Percentiles rank a stretch among this genome's conserved stretches.
These are phyloP conservation scores for Anadara kagoshimensis DNA, from an alignment of 1,140 invertebrate species.

Conservation along the genomic window DNA sequence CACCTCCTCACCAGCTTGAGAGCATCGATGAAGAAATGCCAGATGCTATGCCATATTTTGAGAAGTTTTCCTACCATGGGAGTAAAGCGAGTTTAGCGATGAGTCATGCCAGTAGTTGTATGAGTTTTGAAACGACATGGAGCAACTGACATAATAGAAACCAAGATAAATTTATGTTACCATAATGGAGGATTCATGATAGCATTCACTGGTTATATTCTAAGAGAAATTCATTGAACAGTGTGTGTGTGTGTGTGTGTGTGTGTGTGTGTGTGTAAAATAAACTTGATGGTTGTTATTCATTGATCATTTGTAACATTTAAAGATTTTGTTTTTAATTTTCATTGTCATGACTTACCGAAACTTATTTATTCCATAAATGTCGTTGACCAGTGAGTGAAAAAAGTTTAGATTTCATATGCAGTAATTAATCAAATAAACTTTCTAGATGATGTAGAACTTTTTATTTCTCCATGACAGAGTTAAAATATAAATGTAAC, in stretches of 20 bases:
- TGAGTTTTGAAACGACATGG: slow-evolving; percentile 67
- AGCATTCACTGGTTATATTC: neutral
- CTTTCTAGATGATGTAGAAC: neutral
- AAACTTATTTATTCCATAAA: too few species aligned
- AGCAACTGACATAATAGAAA: slow-evolving; percentile 40
- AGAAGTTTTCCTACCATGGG: slow-evolving; percentile 70
- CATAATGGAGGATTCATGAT: neutral
- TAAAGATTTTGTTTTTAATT: too few species aligned
- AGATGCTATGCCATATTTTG: slow-evolving; percentile 67
- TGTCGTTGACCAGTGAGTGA: too few species aligned
- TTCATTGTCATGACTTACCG: too few species aligned
- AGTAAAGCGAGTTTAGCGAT: slow-evolving; percentile 59
- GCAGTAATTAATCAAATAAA: neutral
- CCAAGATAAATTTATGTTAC: neutral
- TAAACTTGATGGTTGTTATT: too few species aligned
- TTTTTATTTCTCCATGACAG: too few species aligned
- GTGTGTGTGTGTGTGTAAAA: too few species aligned
- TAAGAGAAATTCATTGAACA: neutral
- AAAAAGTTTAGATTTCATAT: neutral
- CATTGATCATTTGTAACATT: too few species aligned
- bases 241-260: neutral
- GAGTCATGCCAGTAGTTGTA: slow-evolving; percentile 48
- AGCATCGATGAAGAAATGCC: slow-evolving; percentile 59
- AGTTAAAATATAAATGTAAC: too few species aligned
- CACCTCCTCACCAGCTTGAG: slow-evolving; percentile 46